A percentile compares a stretch with the other conserved stretches of the same genome.
phyloP scores from a whole-genome alignment of 2,797 vertebrate species.

The Chelmon rostratus region DNA sequence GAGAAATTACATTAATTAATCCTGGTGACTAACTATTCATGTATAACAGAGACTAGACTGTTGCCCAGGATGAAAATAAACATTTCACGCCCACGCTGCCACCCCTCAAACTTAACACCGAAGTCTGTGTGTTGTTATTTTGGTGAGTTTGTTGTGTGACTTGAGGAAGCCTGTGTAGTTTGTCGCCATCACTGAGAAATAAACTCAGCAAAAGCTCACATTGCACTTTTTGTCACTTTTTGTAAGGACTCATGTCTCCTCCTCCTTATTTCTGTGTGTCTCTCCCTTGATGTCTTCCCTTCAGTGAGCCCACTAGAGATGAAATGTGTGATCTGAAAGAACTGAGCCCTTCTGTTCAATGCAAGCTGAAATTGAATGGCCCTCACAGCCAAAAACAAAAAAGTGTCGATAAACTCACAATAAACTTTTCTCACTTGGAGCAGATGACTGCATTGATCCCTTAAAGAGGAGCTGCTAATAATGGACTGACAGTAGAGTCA shows the following conservation, averaged over 20 bases:
- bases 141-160: conserved; percentile 12
- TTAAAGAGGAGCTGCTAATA: background rate
- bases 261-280: conserved; percentile 11
- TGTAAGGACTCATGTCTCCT: background rate
- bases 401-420: background rate
- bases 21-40: conserved; percentile 9
- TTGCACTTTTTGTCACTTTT: background rate
- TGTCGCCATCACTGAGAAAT: conserved; percentile 2
- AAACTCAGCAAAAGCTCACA: background rate
- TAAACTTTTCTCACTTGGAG: conserved; percentile 15
- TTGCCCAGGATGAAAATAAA: conserved; percentile 32
- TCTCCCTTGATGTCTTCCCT: background rate
- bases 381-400: background rate
- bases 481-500: background rate
- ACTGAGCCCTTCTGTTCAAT: conserved; percentile 9
- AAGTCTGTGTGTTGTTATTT: conserved; percentile 19
- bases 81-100: conserved; percentile 20
- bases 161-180: background rate
- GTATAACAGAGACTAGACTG: conserved; percentile 12
- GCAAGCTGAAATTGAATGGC: background rate
- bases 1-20: conserved; percentile 33
- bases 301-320: background rate
- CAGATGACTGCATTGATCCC: conserved; percentile 13
- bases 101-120: background rate
- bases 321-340: conserved; percentile 25